These are phyloP conservation scores for Probaryconus sp. DNA, from an alignment of 1,140 invertebrate genomes.

Conservation along the genomic window DNA sequence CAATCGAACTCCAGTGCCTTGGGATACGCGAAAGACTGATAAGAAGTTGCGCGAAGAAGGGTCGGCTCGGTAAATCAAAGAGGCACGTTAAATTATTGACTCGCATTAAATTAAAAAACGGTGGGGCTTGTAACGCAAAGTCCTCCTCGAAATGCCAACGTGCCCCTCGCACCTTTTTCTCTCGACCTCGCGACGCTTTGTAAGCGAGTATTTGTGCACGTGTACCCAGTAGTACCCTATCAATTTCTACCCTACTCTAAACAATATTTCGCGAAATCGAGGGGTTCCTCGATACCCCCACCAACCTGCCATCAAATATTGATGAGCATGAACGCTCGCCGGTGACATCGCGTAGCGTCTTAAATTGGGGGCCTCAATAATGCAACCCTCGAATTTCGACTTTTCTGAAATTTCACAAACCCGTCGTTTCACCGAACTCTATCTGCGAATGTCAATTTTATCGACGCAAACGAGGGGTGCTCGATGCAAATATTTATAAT, in stretches of 20 bases:
- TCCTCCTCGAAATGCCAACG: constrained; percentile 44
- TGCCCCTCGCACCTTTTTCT: constrained; percentile 42
- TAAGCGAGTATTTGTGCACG: constrained; percentile 59
- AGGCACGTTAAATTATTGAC: constrained; percentile 67
- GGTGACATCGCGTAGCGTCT: constrained; percentile 55
- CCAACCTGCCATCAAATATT: constrained; percentile 66
- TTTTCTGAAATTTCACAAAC: constrained; percentile 65
- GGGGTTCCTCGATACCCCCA: constrained; percentile 47
- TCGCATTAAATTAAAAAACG: constrained; percentile 68
- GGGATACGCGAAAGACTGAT: constrained; percentile 54
- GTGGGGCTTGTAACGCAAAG: constrained; percentile 57
- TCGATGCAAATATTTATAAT: constrained; percentile 63
- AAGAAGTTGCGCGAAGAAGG: constrained; percentile 51
- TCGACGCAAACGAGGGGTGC: constrained; percentile 48
- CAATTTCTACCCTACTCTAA: constrained; percentile 65
- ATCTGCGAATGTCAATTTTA: constrained; percentile 60
- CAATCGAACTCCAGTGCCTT: constrained; percentile 57
- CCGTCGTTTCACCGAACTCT: constrained; percentile 47
- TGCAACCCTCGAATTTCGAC: constrained; percentile 70
- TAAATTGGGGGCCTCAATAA: constrained; percentile 65
- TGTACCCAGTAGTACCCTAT: constrained; percentile 60
- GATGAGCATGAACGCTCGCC: constrained; percentile 59
- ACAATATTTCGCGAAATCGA: constrained; percentile 64
- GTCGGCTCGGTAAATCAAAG: constrained; percentile 62
- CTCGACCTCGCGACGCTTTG: constrained; percentile 41